These are phyloP conservation scores for Telmatochromis bifrenatus DNA, from an alignment of 2,113 vertebrate genomes.

Conservation along the genomic window DNA sequence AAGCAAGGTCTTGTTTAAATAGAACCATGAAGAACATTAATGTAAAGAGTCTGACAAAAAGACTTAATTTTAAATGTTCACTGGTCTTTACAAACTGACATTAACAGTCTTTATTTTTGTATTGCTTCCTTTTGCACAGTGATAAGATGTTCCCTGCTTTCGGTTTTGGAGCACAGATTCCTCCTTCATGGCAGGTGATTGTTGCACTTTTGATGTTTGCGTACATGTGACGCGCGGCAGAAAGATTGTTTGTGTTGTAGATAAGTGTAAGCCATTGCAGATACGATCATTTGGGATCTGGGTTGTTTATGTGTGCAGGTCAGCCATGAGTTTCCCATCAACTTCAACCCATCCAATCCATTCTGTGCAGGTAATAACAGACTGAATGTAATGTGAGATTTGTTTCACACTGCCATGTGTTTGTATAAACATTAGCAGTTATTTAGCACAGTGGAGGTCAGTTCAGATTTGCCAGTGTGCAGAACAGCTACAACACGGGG, in stretches of 20 bases:
- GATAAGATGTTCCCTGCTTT: slow-evolving; percentile 98
- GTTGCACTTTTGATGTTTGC: neutral
- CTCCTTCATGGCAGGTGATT: slow-evolving; percentile 87
- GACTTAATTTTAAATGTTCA: neutral
- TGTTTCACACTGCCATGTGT: neutral
- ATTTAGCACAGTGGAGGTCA: neutral
- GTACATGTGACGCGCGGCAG: neutral
- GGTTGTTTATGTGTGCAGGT: slow-evolving; percentile 72
- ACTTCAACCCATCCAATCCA: slow-evolving; percentile 86
- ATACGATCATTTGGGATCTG: neutral
- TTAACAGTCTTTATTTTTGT: neutral
- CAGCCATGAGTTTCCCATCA: slow-evolving; percentile 92
- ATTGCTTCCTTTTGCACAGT: slow-evolving; percentile 55
- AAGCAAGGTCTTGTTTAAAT: neutral
- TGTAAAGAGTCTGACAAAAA: neutral
- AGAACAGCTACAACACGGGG: neutral
- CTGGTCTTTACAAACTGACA: neutral
- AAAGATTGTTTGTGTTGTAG: neutral
- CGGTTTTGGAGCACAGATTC: slow-evolving; percentile 94
- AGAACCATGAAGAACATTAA: neutral
- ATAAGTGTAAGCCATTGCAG: neutral
- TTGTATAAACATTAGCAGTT: neutral
- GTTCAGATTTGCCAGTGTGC: neutral
- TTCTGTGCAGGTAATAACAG: slow-evolving; percentile 79
- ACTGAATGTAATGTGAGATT: neutral